Evolutionary conservation across 2,888 invertebrate species (phyloP), one percentile per base, ranked within the genome.

Genomic region (Diaprepes abbreviatus): DNA sequence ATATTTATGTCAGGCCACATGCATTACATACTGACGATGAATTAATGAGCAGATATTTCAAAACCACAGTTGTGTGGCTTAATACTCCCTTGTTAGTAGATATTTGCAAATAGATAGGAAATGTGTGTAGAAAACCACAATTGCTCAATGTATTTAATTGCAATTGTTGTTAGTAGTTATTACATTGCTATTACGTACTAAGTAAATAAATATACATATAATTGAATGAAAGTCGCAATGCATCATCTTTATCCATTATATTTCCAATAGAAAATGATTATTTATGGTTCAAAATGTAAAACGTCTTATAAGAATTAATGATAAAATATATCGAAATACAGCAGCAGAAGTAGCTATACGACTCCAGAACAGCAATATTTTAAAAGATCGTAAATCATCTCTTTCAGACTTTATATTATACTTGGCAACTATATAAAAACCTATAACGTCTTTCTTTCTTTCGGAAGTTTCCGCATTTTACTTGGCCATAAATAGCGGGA

Each of bases 241-340:
- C 28, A 50, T 28, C 28, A 50, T 50, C 9, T 50, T 28, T 50
- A 24, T 50, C 28, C 48, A 50, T 50, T 50, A 50, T 48, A 48
- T 45, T 35, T 19, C 9, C 33, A 45, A 60, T 33, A 21, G 60
- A 31, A 62, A 62, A 62, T 35, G 36, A 24, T 62, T 50, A 62
- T 62, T 50, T 52, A 52, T 62, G 50, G 24, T 60, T 35, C 24
- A 45, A 67, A 52, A 67, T 60, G 40, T 31, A 31, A 38, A 67
- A 58, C 38, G 66, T 59, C 57, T 55, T 59, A 62, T 54, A 57
- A 62, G 31, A 62, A 68, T 69, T 59, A 69, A 69, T 69, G 69
- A 48, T 57, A 28, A 60, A 58, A 58, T 64, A 64, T 69, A 57
- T 54, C 45, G 59, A 16, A 59, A 43, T 17, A 31, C 17, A 59